Conservation (phyloP, 2,113 vertebrate genomes). For the Cyphomyrus plagiostoma region DNA sequence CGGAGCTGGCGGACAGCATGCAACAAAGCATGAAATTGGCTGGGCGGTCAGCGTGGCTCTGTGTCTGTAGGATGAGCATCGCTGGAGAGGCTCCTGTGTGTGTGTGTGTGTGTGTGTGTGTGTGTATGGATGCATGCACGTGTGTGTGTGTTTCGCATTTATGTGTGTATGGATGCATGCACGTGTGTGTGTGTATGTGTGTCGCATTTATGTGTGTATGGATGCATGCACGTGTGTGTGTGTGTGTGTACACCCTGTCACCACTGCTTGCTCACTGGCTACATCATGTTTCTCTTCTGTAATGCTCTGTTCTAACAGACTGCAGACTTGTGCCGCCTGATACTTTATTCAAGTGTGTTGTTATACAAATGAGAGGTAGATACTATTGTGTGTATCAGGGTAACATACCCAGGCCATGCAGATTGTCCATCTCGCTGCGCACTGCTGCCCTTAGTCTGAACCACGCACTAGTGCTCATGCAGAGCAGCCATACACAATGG, state of each 20-base stretch:
- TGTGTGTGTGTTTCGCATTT: not conserved
- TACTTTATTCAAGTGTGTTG: not conserved
- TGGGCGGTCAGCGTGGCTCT: constrained; percentile 24
- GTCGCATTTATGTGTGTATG: too few species aligned
- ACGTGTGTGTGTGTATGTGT: not conserved
- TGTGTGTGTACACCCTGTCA: not conserved
- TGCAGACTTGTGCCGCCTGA: not conserved
- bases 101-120: not conserved
- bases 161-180: too few species aligned
- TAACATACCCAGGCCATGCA: not conserved
- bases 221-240: not conserved
- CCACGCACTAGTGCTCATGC: not conserved
- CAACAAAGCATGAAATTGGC: constrained; percentile 45
- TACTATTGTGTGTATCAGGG: not conserved
- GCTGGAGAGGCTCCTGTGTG: not conserved
- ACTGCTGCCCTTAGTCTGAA: not conserved
- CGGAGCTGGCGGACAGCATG: constrained; percentile 28
- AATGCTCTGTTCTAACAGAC: not conserved
- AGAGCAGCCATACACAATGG: not conserved
- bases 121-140: not conserved
- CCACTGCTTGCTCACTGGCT: not conserved
- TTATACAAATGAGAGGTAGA: not conserved
- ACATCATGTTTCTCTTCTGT: not conserved
- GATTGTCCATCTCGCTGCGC: not conserved
- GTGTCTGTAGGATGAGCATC: constrained; percentile 20